Base-by-base conservation (phyloP, 2,113 vertebrate species). In the Podarcis raffonei region DNA sequence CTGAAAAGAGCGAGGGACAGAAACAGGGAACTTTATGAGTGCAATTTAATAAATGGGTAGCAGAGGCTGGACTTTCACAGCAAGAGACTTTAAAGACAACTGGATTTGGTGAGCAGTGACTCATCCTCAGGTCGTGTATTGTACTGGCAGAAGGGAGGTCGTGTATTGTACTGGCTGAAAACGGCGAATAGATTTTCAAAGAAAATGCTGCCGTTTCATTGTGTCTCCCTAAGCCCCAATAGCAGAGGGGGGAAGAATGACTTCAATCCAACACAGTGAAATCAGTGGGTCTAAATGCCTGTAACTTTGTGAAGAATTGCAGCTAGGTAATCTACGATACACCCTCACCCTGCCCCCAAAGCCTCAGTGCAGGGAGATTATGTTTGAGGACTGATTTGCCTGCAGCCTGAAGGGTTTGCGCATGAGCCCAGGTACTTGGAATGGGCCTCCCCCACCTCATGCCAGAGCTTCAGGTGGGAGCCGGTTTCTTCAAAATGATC, bases 21-120 rank as follows among this genome's bases (percentile, higher is more conserved):
- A 87, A 82, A 53, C 20, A 71, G 65, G 83, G 57, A 84, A 78
- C 59, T 94, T 94, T 93, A 93, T 90, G 84, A 93, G 83, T 84
- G 80, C 81, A 88, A 86, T 95, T 93, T 92, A 94, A 93, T 93
- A 95, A 95, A 93, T 94, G 93, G 91, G 88, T 89, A 92, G 77
- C 48, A 80, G 72, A 84, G 76, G 6, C 30, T 93, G 92, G 90
- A 86, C 91, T 93, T 92, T 83, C 86, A 89, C 89, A 91, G 93
- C 85, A 81, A 87, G 94, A 89, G 89, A 74, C 71, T 74, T 35
- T 74, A 18, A 66, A 66, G n/a, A 23, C n/a, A 37, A 20, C 18
- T 4, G 32, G 72, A 75, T 75, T 75, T 37, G 18, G 18, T 37
- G 72, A 30, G 15, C 72, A 75, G 20, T 75, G n/a, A 75, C 16